Base-by-base conservation (phyloP, 2,888 invertebrate species). In the Nomada ruficornis region DNA sequence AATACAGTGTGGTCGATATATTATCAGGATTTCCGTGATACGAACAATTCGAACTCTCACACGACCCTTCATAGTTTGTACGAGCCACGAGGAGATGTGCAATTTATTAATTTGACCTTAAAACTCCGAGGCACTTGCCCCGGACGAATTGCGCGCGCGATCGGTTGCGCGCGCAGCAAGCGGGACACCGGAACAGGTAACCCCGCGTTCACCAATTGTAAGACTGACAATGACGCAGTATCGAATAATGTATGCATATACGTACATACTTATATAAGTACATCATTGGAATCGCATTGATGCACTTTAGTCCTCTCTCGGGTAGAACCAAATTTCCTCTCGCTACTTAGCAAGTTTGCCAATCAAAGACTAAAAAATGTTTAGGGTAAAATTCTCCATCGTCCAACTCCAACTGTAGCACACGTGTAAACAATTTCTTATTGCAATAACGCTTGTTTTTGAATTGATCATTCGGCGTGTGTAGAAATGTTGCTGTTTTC, bases 91-190 rank as follows among this genome's bases (percentile, higher is more conserved):
- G 75, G 65, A 77, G 75, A 81, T 50, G 63, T 78, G 73, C 70
- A 54, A 80, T 86, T 84, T 88, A 90, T 90, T 82, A 90, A 91
- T 91, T 85, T 86, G 91, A 91, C 91, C 91, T 91, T 89, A 88
- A 90, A 87, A 84, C 80, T 87, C 70, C 80, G 83, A 67, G 77
- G 77, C 85, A 84, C 78, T 84, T 72, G 83, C 80, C 77, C 72
- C 82, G 79, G 60, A 60, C 67, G 47, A 74, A 69, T 60, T 72
- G 71, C 42, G 52, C 47, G 71, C 52, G 59, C 52, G 62, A 59
- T 26, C 15, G 55, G 57, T 72, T 52, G 64, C 67, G 80, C 64
- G 54, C 23, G 63, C 69, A 64, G 10, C 36, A 57, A n/a, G 47
- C 44, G 71, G 75, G 63, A 59, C 47, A 52, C 69, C 63, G 71